Evolutionary conservation across 2,888 invertebrate genomes (phyloP).

Genomic region (Phorcus lineatus): DNA sequence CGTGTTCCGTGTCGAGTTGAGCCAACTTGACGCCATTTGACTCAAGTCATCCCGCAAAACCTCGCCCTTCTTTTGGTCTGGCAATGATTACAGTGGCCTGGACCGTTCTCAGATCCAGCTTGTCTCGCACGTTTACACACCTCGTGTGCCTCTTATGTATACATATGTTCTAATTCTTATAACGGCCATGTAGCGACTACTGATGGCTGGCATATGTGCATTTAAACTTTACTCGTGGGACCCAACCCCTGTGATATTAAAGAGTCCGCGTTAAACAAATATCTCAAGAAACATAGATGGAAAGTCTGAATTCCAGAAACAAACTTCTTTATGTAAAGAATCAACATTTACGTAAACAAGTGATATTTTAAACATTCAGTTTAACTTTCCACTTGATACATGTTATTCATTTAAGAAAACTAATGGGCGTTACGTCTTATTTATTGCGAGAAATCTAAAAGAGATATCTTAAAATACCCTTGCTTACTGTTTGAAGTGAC

Average conservation of each 20-base stretch:
- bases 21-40: not conserved
- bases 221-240: not conserved
- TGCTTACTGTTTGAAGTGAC: too few relatives aligned
- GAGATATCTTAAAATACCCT: too few relatives aligned
- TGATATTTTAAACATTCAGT: too few relatives aligned
- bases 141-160: not conserved
- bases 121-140: not conserved
- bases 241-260: not conserved
- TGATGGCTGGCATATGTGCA: not conserved
- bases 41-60: conserved; percentile 4
- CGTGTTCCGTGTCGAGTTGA: not conserved
- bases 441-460: too few relatives aligned
- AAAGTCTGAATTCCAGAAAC: too few relatives aligned
- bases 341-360: too few relatives aligned
- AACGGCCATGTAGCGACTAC: not conserved
- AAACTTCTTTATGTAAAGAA: too few relatives aligned
- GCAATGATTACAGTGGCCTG: conserved; percentile 1
- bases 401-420: too few relatives aligned
- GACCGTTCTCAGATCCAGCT: not conserved
- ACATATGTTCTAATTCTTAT: not conserved
- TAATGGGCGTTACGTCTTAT: too few relatives aligned
- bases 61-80: not conserved
- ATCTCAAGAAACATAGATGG: too few relatives aligned
- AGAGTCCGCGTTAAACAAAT: too few relatives aligned
- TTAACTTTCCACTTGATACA: too few relatives aligned